Evolutionary conservation across 2,888 invertebrate genomes (phyloP), one percentile per base, ranked within the genome.

Genomic region (Hemithea aestivaria): DNA sequence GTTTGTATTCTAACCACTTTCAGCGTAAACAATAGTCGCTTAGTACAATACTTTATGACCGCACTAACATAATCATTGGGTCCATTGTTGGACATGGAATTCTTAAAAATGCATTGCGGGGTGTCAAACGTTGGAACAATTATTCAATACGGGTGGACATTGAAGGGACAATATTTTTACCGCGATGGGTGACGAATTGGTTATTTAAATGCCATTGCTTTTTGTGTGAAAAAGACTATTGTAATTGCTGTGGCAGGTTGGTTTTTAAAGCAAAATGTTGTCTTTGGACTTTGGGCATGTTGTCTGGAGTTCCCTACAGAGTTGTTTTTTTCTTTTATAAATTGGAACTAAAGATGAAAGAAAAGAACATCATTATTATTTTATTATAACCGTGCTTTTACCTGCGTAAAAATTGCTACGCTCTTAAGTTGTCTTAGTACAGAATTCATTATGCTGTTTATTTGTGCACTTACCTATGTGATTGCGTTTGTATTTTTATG

Each of bases 101-200:
- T 83, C 76, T 71, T 63, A 66, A 78, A 81, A 82, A 67, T 69
- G 63, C 70, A 65, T 66, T 63, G 67, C 46, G 61, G 76, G 73
- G 69, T 73, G 73, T 73, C 69, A 73, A 70, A 28, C 25, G 70
- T 57, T 57, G 54, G 55, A 56, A 63, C 57, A 62, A 62, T 66
- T 61, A 58, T 56, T 58, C 51, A 59, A 68, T 67, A 64, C 68
- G 68, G 70, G 66, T 53, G 60, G 66, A 64, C 62, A 53, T 60
- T 63, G 66, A 65, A 62, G 67, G 75, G 74, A 80, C 68, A 85
- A 85, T 85, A 83, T 85, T 84, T 73, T 79, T 67, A 80, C 85
- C 82, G 56, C 81, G 58, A 60, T 53, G 67, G 62, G 74, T 76
- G 66, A 71, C 83, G 61, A 80, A 85, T 84, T 65, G 59, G 57